A percentile compares a stretch with the other conserved stretches of the same genome.
Evolutionary conservation across 53 echinoderm and acorn worm species (phyloP).

Genomic region (Arbacia lixula): DNA sequence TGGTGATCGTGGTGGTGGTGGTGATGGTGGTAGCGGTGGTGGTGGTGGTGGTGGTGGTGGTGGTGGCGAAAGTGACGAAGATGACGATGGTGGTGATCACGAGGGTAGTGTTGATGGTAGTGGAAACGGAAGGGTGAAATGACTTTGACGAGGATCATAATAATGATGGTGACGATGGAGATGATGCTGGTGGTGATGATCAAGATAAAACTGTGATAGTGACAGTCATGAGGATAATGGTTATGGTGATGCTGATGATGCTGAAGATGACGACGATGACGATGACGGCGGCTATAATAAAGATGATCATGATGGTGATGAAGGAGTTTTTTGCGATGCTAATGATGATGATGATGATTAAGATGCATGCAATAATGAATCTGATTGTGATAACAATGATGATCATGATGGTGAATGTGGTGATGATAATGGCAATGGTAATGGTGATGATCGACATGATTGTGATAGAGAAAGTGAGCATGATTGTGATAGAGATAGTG

Average conservation of each 20-base stretch:
- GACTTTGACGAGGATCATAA: neutral
- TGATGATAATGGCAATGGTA: no score
- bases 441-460: no score
- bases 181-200: neutral
- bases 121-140: no score
- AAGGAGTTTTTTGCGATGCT: neutral
- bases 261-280: neutral
- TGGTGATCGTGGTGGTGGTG: slow-evolving; percentile 32
- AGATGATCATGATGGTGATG: neutral
- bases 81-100: neutral
- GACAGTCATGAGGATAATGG: neutral
- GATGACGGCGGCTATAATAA: neutral
- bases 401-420: no score
- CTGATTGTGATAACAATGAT: no score
- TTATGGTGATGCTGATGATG: neutral
- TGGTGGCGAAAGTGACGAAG: neutral
- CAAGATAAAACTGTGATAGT: neutral
- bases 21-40: slow-evolving; percentile 7
- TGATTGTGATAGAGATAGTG: no score
- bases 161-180: neutral
- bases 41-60: neutral
- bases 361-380: no score
- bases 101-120: no score
- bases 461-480: no score
- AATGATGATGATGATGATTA: neutral